Percentiles rank a stretch among this genome's conserved stretches.
Conservation (phyloP, 1,140 invertebrate genomes). For the Drosophila oshimai region DNA sequence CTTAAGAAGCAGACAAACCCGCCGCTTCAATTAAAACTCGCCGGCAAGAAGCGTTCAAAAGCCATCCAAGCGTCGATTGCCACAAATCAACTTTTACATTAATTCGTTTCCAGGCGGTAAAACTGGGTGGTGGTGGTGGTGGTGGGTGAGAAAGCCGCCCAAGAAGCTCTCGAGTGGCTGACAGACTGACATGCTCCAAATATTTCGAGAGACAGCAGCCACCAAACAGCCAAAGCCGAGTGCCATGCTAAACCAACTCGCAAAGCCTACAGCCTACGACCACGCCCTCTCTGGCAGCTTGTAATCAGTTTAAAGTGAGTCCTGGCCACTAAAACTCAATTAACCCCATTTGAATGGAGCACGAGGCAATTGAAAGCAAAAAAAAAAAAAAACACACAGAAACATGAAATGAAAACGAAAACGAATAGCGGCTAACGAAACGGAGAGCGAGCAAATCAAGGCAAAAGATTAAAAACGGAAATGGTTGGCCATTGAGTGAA, state of each 20-base stretch:
- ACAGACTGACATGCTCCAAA: slow-evolving; percentile 67
- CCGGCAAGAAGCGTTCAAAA: slow-evolving; percentile 43
- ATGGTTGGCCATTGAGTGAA: slow-evolving; percentile 37
- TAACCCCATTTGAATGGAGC: slow-evolving; percentile 74
- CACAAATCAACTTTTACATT: slow-evolving; percentile 77
- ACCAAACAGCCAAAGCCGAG: slow-evolving; percentile 29
- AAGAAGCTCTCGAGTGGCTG: slow-evolving; percentile 45
- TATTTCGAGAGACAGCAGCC: slow-evolving; percentile 52
- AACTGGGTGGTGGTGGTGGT: slow-evolving; percentile 3
- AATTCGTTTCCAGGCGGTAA: slow-evolving; percentile 49
- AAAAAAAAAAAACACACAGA: slow-evolving; percentile 14
- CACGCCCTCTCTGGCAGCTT: slow-evolving; percentile 31
- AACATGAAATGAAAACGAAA: slow-evolving; percentile 17
- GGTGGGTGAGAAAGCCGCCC: neutral
- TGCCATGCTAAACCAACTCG: slow-evolving; percentile 64
- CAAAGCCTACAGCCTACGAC: slow-evolving; percentile 29
- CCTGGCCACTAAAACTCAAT: slow-evolving; percentile 81
- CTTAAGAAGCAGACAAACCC: slow-evolving; percentile 16
- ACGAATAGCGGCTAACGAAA: slow-evolving; percentile 15
- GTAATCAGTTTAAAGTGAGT: slow-evolving; percentile 81
- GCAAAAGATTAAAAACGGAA: slow-evolving; percentile 76
- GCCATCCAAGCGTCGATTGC: slow-evolving; percentile 68
- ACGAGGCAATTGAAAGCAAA: slow-evolving; percentile 55
- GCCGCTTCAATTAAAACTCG: slow-evolving; percentile 66
- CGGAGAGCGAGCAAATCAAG: slow-evolving; percentile 58